Evolutionary conservation across 2,113 vertebrate genomes (phyloP).

Genomic region (Erinaceus europaeus): DNA sequence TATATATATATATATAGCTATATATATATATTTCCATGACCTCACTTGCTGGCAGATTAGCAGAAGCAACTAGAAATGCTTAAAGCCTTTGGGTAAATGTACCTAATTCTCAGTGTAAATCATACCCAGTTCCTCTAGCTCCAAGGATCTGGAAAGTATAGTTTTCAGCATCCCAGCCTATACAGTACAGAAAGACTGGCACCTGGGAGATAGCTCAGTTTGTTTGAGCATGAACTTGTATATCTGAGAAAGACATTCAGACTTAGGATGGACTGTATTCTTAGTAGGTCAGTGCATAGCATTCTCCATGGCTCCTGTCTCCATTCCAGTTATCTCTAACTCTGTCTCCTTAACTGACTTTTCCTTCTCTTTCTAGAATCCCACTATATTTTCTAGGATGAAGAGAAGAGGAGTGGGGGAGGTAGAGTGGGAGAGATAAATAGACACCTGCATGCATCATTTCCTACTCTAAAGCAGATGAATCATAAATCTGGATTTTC

Average conservation of each 20-base stretch:
- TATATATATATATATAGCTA: too few relatives aligned
- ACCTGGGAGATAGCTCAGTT: too few relatives aligned
- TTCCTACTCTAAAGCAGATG: neutral
- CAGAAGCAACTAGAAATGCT: neutral
- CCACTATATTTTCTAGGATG: too few relatives aligned
- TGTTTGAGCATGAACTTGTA: too few relatives aligned
- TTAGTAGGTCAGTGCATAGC: neutral
- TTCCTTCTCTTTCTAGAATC: neutral
- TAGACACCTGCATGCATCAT: too few relatives aligned
- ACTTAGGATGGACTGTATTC: neutral
- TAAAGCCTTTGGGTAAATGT: neutral
- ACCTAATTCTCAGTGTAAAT: neutral
- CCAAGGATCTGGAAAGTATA: neutral
- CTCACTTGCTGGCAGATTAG: neutral
- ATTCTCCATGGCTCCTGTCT: neutral
- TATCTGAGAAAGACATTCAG: neutral
- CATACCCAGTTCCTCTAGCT: neutral
- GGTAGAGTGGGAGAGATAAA: too few relatives aligned
- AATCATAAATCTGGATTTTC: neutral
- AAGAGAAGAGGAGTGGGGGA: too few relatives aligned
- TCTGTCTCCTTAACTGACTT: too few relatives aligned
- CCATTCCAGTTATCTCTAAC: too few relatives aligned
- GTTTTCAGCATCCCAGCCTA: neutral
- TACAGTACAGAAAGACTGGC: too few relatives aligned
- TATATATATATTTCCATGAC: too few relatives aligned